A percentile compares a stretch with the other conserved stretches of the same genome.
phyloP scores from a whole-genome alignment of 1,140 invertebrate species.

The Drusus annulatus region DNA sequence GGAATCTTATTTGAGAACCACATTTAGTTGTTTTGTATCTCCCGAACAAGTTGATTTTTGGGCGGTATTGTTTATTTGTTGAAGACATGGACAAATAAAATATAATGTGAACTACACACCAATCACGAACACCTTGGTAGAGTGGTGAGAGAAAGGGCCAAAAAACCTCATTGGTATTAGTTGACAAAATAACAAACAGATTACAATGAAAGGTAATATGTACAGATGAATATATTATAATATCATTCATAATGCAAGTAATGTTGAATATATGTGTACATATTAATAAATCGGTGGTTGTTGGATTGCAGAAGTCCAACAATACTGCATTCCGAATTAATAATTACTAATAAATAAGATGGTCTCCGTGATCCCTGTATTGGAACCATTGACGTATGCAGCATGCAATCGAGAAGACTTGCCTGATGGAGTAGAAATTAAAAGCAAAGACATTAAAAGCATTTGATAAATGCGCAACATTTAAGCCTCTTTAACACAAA shows the following conservation, averaged over 20 bases:
- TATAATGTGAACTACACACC: no score
- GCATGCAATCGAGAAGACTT: slow-evolving; percentile 51
- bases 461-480: slow-evolving; percentile 38
- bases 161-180: no score
- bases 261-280: no score
- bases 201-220: slow-evolving; percentile 1
- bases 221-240: slow-evolving; percentile 7
- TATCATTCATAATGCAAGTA: slow-evolving; percentile 8
- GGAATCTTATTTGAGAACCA: no score
- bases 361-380: slow-evolving; percentile 4
- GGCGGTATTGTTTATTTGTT: no score
- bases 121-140: no score
- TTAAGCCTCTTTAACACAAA: slow-evolving; percentile 39
- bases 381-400: slow-evolving; percentile 6
- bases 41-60: no score
- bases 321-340: not conserved
- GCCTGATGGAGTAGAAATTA: slow-evolving; percentile 51
- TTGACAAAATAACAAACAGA: no score
- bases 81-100: no score
- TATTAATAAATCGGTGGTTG: not conserved
- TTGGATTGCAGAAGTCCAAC: not conserved
- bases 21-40: no score
- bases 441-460: slow-evolving; percentile 30
- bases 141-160: no score
- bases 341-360: slow-evolving; percentile 24